A percentile compares a stretch with the other conserved stretches of the same genome.
These are phyloP conservation scores for Alouatta palliata DNA, from an alignment of 2,113 vertebrate species.

Conservation along the genomic window DNA sequence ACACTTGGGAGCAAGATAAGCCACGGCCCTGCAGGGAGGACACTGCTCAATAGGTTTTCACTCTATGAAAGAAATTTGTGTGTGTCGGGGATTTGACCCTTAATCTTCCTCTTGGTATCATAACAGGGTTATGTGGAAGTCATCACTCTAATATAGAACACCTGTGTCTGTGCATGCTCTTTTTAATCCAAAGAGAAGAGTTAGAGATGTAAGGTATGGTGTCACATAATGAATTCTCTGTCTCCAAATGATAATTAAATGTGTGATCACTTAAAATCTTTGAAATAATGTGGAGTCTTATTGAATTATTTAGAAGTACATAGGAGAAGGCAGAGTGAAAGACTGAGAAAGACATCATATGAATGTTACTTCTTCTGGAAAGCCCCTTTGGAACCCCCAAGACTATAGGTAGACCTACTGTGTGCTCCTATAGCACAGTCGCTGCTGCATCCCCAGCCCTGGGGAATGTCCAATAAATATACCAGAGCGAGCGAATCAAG, in stretches of 20 bases:
- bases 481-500: not conserved
- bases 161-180: not conserved
- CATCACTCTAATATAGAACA: not conserved
- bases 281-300: not conserved
- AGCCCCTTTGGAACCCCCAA: too few species aligned
- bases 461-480: not conserved
- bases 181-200: not conserved
- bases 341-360: not conserved
- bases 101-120: not conserved
- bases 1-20: not conserved
- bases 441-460: not conserved
- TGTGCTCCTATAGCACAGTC: not conserved
- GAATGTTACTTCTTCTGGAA: not conserved
- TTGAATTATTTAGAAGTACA: not conserved
- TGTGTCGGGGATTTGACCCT: accelerated
- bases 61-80: not conserved
- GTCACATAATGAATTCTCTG: not conserved
- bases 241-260: not conserved
- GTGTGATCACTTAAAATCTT: not conserved
- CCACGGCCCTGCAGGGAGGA: not conserved
- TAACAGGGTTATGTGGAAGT: not conserved
- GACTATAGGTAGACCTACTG: too few species aligned
- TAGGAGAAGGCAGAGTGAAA: not conserved
- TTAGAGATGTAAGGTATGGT: not conserved
- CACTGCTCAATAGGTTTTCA: not conserved